These are phyloP conservation scores for Druon quercuslanigerum DNA, from an alignment of 1,140 invertebrate genomes.

Conservation along the genomic window DNA sequence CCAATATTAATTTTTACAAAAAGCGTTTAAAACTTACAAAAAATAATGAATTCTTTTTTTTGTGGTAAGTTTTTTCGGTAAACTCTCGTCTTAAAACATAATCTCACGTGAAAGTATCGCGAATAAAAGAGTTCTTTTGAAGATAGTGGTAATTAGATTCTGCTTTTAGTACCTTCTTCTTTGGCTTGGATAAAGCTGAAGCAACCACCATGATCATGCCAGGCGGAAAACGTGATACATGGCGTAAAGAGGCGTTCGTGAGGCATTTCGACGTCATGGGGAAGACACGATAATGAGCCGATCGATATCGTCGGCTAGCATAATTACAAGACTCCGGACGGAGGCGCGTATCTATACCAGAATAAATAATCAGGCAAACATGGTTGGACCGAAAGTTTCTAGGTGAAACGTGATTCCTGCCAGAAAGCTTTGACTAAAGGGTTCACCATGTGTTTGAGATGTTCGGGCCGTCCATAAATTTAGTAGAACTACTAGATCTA, in stretches of 20 bases:
- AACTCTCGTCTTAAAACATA: constrained; percentile 19
- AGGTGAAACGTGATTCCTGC: constrained; percentile 57
- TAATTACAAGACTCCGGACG: constrained; percentile 43
- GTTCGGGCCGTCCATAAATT: too few relatives aligned
- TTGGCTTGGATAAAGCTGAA: constrained; percentile 13
- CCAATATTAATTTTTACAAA: too few relatives aligned
- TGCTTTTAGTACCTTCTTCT: constrained; percentile 4
- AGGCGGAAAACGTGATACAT: constrained; percentile 19
- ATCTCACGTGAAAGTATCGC: constrained; percentile 19
- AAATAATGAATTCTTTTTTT: too few relatives aligned
- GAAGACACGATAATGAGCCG: constrained; percentile 49
- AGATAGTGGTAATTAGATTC: constrained; percentile 27
- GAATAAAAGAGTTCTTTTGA: constrained; percentile 1
- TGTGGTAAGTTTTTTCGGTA: too few relatives aligned
- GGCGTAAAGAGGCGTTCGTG: background rate
- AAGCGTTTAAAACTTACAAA: too few relatives aligned
- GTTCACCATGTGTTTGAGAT: background rate
- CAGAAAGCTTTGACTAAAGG: constrained; percentile 52
- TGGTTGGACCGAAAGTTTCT: constrained; percentile 34
- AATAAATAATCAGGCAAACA: constrained; percentile 41
- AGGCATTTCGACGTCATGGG: constrained; percentile 10
- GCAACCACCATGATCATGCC: background rate
- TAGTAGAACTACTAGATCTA: too few relatives aligned
- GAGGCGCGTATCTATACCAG: constrained; percentile 19
- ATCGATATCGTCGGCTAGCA: constrained; percentile 46